A percentile compares a stretch with the other conserved stretches of the same genome.
Conservation (phyloP, 2,797 vertebrate species). For the Macrochelys suwanniensis region DNA sequence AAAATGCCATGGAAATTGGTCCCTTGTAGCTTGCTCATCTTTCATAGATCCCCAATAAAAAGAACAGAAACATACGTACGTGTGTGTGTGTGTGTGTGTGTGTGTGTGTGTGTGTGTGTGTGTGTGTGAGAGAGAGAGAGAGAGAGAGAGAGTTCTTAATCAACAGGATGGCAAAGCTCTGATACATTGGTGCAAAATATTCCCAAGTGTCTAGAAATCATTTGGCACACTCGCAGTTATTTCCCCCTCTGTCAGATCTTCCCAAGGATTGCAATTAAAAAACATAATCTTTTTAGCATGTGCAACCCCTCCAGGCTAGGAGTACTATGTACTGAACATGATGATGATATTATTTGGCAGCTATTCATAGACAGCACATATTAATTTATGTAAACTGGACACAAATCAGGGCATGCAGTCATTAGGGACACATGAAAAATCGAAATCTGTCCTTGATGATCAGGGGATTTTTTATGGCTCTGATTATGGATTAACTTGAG, state of each 20-base stretch:
- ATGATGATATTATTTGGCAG: constrained; percentile 78
- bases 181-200: constrained; percentile 65
- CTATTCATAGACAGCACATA: constrained; percentile 70
- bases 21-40: constrained; percentile 58
- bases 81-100: background rate
- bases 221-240: constrained; percentile 65
- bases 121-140: background rate
- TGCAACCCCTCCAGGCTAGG: constrained; percentile 73
- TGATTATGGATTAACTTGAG: constrained; percentile 58
- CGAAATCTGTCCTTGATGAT: constrained; percentile 45
- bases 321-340: constrained; percentile 65
- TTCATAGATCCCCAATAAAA: constrained; percentile 40
- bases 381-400: constrained; percentile 79
- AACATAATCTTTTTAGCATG: constrained; percentile 79
- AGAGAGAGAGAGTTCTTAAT: constrained; percentile 54
- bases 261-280: constrained; percentile 79
- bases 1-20: constrained; percentile 72
- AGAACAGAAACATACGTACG: constrained; percentile 45
- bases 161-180: constrained; percentile 63
- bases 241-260: constrained; percentile 71
- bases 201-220: constrained; percentile 66
- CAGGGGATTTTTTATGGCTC: constrained; percentile 20
- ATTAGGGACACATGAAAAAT: constrained; percentile 48
- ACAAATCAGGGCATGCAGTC: constrained; percentile 63
- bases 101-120: background rate